A percentile compares a stretch with the other conserved stretches of the same genome.
Conservation (phyloP, 2,113 vertebrate genomes). For the Rhea americana region DNA sequence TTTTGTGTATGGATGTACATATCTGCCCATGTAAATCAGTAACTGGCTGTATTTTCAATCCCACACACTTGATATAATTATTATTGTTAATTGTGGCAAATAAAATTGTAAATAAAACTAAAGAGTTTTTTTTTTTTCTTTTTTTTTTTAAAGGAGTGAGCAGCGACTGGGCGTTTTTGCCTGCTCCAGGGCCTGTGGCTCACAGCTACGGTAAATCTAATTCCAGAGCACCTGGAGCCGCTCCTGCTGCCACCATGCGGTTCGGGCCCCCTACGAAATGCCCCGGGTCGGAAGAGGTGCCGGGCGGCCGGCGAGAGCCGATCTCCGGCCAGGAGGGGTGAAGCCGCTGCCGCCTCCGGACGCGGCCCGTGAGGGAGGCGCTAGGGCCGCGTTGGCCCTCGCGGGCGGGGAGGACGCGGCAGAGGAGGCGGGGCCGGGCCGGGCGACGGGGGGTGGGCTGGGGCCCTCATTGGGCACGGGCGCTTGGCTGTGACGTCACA, state of each 20-base stretch:
- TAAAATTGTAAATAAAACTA: fast-evolving
- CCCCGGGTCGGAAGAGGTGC: too few relatives aligned
- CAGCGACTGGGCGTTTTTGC: fast-evolving
- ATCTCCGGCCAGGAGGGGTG: too few relatives aligned
- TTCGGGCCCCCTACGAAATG: background rate
- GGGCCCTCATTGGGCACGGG: fast-evolving
- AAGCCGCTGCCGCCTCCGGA: too few relatives aligned
- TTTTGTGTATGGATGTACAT: background rate
- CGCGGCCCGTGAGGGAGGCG: background rate
- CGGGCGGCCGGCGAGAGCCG: background rate
- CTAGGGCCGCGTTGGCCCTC: too few relatives aligned
- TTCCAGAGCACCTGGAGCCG: fast-evolving
- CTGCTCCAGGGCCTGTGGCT: background rate
- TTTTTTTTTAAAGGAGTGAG: fast-evolving
- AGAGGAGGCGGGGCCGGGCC: background rate
- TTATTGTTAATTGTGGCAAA: background rate
- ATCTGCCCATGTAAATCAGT: fast-evolving
- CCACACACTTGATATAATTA: fast-evolving
- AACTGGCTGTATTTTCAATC: fast-evolving
- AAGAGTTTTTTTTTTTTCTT: too few relatives aligned
- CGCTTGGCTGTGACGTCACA: background rate
- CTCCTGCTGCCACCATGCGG: too few relatives aligned
- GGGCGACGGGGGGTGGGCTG: background rate
- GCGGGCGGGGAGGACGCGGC: background rate
- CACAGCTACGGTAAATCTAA: fast-evolving